These are phyloP conservation scores for Listrodromus nycthemerus DNA, from an alignment of 2,888 invertebrate genomes.

Conservation along the genomic window DNA sequence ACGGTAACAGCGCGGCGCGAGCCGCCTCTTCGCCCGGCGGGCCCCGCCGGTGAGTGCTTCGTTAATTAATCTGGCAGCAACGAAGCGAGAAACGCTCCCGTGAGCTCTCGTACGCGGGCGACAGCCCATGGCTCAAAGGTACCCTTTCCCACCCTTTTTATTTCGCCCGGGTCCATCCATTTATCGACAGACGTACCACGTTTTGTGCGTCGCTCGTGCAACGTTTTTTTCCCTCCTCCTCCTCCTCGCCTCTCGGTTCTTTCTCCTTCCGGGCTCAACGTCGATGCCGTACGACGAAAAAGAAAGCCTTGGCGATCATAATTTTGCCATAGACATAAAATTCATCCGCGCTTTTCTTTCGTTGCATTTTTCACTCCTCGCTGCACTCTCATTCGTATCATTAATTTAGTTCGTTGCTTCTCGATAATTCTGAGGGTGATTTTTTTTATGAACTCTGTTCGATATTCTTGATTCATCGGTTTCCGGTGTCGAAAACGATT, in stretches of 20 bases:
- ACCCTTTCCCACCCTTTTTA: constrained; percentile 72
- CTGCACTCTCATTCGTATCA: not conserved
- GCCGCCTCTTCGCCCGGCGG: constrained; percentile 19
- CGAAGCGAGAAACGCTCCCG: constrained; percentile 58
- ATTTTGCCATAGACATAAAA: constrained; percentile 3
- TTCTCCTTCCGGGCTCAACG: not conserved
- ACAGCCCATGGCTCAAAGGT: constrained; percentile 74
- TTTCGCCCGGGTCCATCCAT: constrained; percentile 77
- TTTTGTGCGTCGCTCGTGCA: constrained; percentile 35
- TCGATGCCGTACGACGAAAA: constrained; percentile 25
- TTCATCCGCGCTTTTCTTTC: not conserved
- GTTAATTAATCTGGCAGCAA: constrained; percentile 83
- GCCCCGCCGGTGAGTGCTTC: constrained; percentile 81
- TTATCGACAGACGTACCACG: constrained; percentile 74
- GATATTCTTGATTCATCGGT: not conserved
- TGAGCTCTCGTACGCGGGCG: constrained; percentile 48
- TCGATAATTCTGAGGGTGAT: not conserved
- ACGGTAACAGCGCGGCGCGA: constrained; percentile 25
- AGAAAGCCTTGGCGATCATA: constrained; percentile 21
- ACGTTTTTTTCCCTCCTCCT: not conserved
- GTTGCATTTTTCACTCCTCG: not conserved
- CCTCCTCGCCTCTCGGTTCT: no score
- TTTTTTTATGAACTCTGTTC: not conserved
- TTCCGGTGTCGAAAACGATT: no score
- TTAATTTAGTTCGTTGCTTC: not conserved